A percentile compares a stretch with the other conserved stretches of the same genome.
Evolutionary conservation across 2,888 invertebrate species (phyloP).

Genomic region (Drosophila parthenogenetica): DNA sequence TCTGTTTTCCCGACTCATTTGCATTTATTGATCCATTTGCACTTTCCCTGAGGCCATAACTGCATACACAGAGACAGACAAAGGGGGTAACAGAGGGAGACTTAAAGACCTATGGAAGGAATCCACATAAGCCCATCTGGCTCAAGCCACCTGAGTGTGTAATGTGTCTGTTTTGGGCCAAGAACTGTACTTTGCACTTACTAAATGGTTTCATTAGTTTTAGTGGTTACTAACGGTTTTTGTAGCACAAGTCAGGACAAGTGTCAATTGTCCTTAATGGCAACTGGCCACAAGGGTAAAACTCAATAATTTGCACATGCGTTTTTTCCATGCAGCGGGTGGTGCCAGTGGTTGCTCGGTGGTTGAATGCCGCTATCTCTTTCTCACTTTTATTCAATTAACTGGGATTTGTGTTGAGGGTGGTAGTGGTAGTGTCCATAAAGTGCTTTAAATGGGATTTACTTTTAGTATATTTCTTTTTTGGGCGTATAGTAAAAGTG

Average conservation of each 20-base stretch:
- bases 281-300: slow-evolving; percentile 51
- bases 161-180: slow-evolving; percentile 18
- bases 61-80: slow-evolving; percentile 33
- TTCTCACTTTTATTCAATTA: slow-evolving; percentile 64
- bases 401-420: slow-evolving; percentile 46
- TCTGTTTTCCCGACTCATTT: slow-evolving; percentile 41
- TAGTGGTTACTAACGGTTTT: slow-evolving; percentile 65
- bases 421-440: slow-evolving; percentile 29
- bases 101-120: not conserved
- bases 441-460: slow-evolving; percentile 44
- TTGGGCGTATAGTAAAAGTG: slow-evolving; percentile 22
- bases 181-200: slow-evolving; percentile 58
- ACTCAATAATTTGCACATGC: slow-evolving; percentile 59
- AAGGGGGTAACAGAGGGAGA: not conserved
- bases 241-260: slow-evolving; percentile 49
- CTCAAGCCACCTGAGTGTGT: slow-evolving; percentile 5
- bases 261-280: slow-evolving; percentile 69
- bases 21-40: slow-evolving; percentile 70
- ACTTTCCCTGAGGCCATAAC: slow-evolving; percentile 40
- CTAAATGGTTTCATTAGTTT: slow-evolving; percentile 78
- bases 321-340: slow-evolving; percentile 22
- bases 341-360: slow-evolving; percentile 11
- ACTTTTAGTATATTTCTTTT: slow-evolving; percentile 31
- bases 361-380: slow-evolving; percentile 7
- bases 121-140: slow-evolving; percentile 41